Evolutionary conservation across 2,797 vertebrate genomes (phyloP).

Genomic region (Moxostoma hubbsi): DNA sequence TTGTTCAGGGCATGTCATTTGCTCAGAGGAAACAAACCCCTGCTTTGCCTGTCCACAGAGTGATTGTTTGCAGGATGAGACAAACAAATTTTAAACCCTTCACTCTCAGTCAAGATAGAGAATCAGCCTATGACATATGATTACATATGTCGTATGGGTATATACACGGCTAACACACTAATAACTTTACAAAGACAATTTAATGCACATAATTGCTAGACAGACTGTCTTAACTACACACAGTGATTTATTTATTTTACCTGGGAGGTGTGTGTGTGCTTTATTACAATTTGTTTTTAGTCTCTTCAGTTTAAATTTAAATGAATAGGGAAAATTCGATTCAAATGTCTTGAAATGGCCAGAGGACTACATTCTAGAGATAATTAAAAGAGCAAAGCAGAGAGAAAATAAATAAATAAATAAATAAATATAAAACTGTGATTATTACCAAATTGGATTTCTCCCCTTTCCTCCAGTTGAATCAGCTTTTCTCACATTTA

Average conservation of each 20-base stretch:
- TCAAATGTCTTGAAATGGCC: constrained; percentile 41
- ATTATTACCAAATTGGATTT: constrained; percentile 32
- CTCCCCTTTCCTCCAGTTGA: neutral
- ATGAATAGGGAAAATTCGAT: constrained; percentile 16
- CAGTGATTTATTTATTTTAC: constrained; percentile 40
- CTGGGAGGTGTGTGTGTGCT: neutral
- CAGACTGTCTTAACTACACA: constrained; percentile 22
- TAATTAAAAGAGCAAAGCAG: constrained; percentile 20
- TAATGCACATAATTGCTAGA: constrained; percentile 45
- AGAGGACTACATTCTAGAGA: constrained; percentile 24
- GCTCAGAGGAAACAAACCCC: too few relatives aligned
- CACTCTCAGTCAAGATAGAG: neutral
- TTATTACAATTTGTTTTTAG: constrained; percentile 27
- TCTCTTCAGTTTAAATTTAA: constrained; percentile 34
- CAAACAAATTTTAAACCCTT: constrained; percentile 1
- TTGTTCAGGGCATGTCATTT: constrained; percentile 8
- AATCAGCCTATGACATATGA: too few relatives aligned
- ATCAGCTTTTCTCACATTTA: constrained; percentile 3
- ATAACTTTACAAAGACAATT: neutral
- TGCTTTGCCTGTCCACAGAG: constrained; percentile 5
- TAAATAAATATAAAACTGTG: neutral
- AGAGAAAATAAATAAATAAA: too few relatives aligned
- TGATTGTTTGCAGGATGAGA: constrained; percentile 18
- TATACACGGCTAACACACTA: constrained; percentile 10
- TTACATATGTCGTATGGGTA: neutral